These are phyloP conservation scores for Mylabris phalerata DNA, from an alignment of 1,140 invertebrate species.

Conservation along the genomic window DNA sequence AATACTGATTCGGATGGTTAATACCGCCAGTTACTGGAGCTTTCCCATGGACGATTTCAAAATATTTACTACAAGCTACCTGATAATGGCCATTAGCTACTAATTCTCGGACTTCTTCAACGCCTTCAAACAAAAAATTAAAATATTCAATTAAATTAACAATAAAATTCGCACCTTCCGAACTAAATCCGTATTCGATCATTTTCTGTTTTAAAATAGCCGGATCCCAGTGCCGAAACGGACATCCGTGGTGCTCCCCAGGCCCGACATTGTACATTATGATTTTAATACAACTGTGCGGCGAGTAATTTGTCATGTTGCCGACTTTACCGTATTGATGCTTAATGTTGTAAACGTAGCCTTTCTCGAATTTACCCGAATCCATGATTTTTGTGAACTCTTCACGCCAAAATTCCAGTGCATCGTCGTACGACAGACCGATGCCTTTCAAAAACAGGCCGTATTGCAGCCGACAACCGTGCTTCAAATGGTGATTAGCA, in stretches of 20 bases:
- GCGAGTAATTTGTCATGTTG: constrained; percentile 80
- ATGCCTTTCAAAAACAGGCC: constrained; percentile 88
- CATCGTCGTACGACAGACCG: constrained; percentile 35
- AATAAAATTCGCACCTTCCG: constrained; percentile 36
- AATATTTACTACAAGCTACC: constrained; percentile 84
- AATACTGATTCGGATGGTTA: constrained; percentile 92
- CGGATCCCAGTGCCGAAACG: constrained; percentile 76
- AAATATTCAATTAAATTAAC: constrained; percentile 32
- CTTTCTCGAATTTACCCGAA: constrained; percentile 85
- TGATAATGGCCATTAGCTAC: constrained; percentile 66
- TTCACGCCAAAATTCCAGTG: constrained; percentile 71
- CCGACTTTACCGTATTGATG: constrained; percentile 97
- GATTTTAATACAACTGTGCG: constrained; percentile 89
- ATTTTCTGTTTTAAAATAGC: constrained; percentile 68
- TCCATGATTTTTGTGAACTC: constrained; percentile 91
- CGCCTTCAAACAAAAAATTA: constrained; percentile 16
- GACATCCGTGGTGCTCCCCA: constrained; percentile 90
- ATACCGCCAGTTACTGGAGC: constrained; percentile 53
- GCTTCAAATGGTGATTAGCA: constrained; percentile 78
- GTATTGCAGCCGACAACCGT: constrained; percentile 85
- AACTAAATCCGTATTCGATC: constrained; percentile 53
- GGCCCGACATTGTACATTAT: constrained; percentile 68
- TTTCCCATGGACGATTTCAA: constrained; percentile 67
- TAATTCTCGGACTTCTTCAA: constrained; percentile 49
- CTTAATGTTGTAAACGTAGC: constrained; percentile 85